Conservation (phyloP, 2,888 invertebrate species). For the Herminia tarsipennalis region DNA sequence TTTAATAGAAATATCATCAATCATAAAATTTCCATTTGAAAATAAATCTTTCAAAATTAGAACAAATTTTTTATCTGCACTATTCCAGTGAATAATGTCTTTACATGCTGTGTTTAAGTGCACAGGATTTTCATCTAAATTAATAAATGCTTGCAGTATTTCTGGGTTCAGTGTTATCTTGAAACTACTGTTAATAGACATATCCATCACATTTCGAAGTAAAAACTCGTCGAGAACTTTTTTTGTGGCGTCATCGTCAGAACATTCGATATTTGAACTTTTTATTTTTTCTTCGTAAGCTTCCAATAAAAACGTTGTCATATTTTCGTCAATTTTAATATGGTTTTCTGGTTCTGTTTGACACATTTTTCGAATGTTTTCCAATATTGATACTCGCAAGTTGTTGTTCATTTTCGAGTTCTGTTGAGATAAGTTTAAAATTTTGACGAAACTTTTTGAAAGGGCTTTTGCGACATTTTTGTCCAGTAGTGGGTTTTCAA, state of each 20-base stretch:
- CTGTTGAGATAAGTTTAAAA: constrained; percentile 59
- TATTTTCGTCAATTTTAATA: constrained; percentile 56
- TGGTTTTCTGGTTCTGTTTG: constrained; percentile 62
- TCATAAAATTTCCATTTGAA: constrained; percentile 54
- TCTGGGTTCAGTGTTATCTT: constrained; percentile 59
- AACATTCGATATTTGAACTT: constrained; percentile 13
- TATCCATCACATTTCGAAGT: constrained; percentile 56
- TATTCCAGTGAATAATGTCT: constrained; percentile 60
- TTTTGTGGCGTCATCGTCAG: constrained; percentile 33
- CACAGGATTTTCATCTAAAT: constrained; percentile 54
- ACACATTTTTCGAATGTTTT: constrained; percentile 69
- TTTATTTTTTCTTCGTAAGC: constrained; percentile 52
- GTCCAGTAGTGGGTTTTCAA: constrained; percentile 70
- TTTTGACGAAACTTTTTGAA: constrained; percentile 70
- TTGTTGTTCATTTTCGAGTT: constrained; percentile 61
- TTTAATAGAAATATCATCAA: constrained; percentile 64
- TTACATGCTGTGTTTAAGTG: constrained; percentile 46
- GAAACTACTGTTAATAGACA: constrained; percentile 50
- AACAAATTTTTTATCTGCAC: constrained; percentile 36
- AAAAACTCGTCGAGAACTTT: constrained; percentile 67
- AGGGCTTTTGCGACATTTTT: constrained; percentile 64
- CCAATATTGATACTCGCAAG: constrained; percentile 60
- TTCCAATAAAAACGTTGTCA: constrained; percentile 54
- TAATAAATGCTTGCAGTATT: constrained; percentile 67
- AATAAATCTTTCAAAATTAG: constrained; percentile 56